Percentiles rank a stretch among this genome's conserved stretches.
These are phyloP conservation scores for Oreocharis arfaki DNA, from an alignment of 2,113 vertebrate species.

Conservation along the genomic window DNA sequence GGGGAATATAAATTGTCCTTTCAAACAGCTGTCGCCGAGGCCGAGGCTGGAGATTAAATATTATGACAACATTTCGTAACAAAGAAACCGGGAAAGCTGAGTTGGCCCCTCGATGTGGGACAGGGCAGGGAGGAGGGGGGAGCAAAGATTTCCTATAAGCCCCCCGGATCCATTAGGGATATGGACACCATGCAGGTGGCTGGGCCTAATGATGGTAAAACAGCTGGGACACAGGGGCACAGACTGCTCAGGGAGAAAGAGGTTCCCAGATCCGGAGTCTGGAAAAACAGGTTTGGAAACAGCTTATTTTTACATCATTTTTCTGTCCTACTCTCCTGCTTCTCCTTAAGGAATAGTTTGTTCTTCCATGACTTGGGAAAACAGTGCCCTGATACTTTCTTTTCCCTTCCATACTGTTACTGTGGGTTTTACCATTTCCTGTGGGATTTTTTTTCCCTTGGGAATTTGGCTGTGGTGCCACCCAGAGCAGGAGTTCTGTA, in stretches of 20 bases:
- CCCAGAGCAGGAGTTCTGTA: neutral
- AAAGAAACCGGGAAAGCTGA: neutral
- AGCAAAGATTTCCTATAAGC: accelerated
- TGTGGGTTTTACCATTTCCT: neutral
- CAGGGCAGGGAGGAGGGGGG: neutral
- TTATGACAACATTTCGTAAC: neutral
- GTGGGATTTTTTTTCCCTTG: neutral
- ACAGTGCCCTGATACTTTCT: neutral
- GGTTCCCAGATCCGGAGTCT: neutral
- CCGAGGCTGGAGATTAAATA: neutral
- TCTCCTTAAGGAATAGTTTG: neutral
- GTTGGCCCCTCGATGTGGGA: neutral
- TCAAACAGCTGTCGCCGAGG: neutral
- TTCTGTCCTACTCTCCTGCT: neutral
- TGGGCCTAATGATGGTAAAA: accelerated
- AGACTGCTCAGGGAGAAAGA: neutral
- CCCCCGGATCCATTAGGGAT: accelerated
- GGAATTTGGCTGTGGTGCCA: neutral
- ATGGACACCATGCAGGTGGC: neutral
- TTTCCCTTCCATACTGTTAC: accelerated
- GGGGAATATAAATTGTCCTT: neutral
- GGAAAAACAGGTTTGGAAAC: neutral
- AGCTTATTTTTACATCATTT: neutral
- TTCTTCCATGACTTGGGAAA: neutral
- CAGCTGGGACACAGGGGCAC: neutral